Base-by-base conservation (phyloP, 2,113 vertebrate species). In the Hippocampus guttulatus region DNA sequence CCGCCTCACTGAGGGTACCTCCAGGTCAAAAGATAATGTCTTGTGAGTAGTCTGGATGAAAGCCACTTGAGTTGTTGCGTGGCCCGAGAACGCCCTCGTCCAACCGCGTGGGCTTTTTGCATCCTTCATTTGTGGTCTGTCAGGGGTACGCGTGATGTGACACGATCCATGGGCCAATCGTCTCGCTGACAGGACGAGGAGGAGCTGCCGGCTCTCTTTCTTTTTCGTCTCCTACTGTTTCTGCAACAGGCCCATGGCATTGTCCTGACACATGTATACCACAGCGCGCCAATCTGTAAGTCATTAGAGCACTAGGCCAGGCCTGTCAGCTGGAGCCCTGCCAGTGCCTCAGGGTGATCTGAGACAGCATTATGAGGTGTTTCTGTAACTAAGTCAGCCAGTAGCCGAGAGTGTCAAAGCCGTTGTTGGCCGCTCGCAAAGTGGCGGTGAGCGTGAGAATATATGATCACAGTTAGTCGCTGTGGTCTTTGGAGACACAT, bases 1-100 rank as follows among this genome's bases (percentile, higher is more conserved):
- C 71, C 88, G 91, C 93, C 93, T 87, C 85, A 88, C 84, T 85
- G 91, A 92, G 93, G 93, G 92, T 94, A 94, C 80, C 80, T 86
- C 55, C 33, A 92, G 95, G 94, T 96, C 95, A 95, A 91, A 91
- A 94, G 93, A 95, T 95, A 94, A 93, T 94, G 94, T 93, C 91
- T 93, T 93, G 92, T 94, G 92, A 91, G 93, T 94, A 94, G 94
- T 93, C 90, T 88, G 82, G 93, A 93, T 88, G 83, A 91, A 90
- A 91, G 82, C 78, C 83, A 82, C 81, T 85, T 88, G 83, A 85
- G 85, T 90, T 87, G 76, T 79, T 80, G 76, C 75, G 74, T 67
- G 41, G 67, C 47, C 74, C 75, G 73, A 67, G 45, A 57, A 30
- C 15, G 51, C 69, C 87, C 81, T 91, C 87, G 18, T 76, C 76